Evolutionary conservation across 2,113 vertebrate genomes (phyloP).

Genomic region (Cyrtonyx montezumae): DNA sequence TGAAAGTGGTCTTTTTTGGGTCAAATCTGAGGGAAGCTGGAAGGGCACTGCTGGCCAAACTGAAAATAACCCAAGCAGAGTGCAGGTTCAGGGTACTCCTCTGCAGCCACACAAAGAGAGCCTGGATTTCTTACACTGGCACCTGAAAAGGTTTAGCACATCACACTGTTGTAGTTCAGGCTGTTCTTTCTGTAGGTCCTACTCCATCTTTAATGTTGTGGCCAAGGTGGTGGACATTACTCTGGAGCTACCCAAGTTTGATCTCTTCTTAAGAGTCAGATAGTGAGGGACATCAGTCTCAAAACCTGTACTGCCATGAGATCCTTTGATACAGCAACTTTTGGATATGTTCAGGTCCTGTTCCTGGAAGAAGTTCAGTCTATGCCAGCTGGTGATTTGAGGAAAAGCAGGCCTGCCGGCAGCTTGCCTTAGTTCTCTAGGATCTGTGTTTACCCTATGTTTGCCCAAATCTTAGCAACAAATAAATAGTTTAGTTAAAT

Average conservation of each 20-base stretch:
- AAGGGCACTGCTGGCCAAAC: background rate
- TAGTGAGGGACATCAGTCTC: background rate
- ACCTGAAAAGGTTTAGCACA: background rate
- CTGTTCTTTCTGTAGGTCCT: background rate
- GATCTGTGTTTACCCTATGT: background rate
- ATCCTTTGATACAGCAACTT: background rate
- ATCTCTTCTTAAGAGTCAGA: background rate
- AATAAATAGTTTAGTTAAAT: background rate
- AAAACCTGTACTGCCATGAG: background rate
- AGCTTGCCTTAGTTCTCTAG: background rate
- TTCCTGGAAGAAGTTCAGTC: background rate
- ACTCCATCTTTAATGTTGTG: background rate
- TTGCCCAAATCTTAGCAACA: background rate
- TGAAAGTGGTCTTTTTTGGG: background rate
- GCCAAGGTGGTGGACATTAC: background rate
- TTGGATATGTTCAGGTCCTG: background rate
- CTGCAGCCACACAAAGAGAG: background rate
- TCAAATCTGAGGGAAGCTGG: background rate
- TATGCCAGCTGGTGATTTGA: background rate
- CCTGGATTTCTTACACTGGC: background rate
- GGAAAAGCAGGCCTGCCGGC: background rate
- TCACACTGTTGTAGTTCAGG: background rate
- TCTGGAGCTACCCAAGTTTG: background rate
- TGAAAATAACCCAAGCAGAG: background rate
- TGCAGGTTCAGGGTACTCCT: background rate